phyloP scores from a whole-genome alignment of 1,140 invertebrate genomes.

The Drosophila bocki region DNA sequence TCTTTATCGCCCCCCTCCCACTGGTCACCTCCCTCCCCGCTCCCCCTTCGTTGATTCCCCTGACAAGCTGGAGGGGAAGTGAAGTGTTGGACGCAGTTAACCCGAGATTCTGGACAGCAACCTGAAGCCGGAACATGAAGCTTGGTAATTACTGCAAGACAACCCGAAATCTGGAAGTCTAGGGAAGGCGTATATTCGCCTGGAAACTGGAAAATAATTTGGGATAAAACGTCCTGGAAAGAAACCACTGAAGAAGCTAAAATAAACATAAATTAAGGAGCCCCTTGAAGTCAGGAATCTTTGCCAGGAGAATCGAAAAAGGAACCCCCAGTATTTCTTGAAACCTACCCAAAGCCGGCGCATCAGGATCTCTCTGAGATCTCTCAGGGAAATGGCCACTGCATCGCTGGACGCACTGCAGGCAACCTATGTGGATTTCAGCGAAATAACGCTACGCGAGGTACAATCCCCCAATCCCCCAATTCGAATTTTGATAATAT shows the following conservation, averaged over 20 bases:
- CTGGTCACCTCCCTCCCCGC: background rate
- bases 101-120: background rate
- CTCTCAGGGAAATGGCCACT: conserved; percentile 56
- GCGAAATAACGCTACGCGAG: conserved; percentile 56
- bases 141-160: background rate
- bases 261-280: background rate
- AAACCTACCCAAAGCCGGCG: background rate
- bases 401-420: conserved; percentile 60
- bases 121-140: conserved; percentile 3
- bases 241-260: background rate
- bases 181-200: background rate
- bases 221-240: too few relatives aligned
- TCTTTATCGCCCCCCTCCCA: background rate
- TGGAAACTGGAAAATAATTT: background rate
- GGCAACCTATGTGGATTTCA: conserved; percentile 59
- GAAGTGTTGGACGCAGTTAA: background rate
- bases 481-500: background rate
- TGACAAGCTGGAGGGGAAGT: background rate
- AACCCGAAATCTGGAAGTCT: background rate
- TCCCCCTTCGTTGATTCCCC: background rate
- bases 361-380: background rate
- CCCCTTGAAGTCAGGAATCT: background rate
- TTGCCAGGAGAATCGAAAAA: background rate
- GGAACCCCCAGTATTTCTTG: background rate
- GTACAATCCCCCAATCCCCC: conserved; percentile 7